Base-by-base conservation (phyloP, 2,113 vertebrate genomes). In the Passer domesticus region DNA sequence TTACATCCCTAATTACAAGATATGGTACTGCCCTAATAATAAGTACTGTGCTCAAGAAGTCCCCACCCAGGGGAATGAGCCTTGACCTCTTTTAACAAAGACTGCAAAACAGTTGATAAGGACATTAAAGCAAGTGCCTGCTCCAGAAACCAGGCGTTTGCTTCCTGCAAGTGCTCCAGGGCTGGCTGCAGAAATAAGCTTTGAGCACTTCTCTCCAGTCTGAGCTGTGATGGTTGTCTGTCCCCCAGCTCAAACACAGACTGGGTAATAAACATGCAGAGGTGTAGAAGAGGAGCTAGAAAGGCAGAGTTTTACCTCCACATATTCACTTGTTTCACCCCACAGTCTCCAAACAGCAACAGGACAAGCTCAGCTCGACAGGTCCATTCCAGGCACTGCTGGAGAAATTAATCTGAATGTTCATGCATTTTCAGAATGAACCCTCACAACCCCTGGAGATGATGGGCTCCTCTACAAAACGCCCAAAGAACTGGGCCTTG, bases 1-100 rank as follows among this genome's bases (percentile, higher is more conserved):
- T 93, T 96, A 91, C 91, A 95, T 93, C 92, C 88, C 92, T 90
- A 95, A 94, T 94, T 91, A 97, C 83, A 91, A 94, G 91, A 93
- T 83, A 82, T 27, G 49, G 83, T 93, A 64, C 66, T 91, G 80
- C 94, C 90, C 87, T 83, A 87, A 95, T 94, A 93, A 90, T 90
- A 90, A 94, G 75, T 37, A 70, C 92, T 74, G 81, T 81, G 87
- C 91, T 95, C 60, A 78, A 75, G 86, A 83, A 94, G 90, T 85
- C 62, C 19, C 90, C 81, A 92, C 94, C 77, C 87, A 86, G 72
- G 56, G 87, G 88, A 77, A 94, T 75, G 95, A 94, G 90, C 89
- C 90, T 76, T 94, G 92, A 92, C 92, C 86, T 88, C 94, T 68
- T 95, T 91, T 90, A 95, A 94, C 87, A 88, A 94, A 81, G 89